phyloP scores from a whole-genome alignment of 2,888 invertebrate genomes.

The Trilocha varians region DNA sequence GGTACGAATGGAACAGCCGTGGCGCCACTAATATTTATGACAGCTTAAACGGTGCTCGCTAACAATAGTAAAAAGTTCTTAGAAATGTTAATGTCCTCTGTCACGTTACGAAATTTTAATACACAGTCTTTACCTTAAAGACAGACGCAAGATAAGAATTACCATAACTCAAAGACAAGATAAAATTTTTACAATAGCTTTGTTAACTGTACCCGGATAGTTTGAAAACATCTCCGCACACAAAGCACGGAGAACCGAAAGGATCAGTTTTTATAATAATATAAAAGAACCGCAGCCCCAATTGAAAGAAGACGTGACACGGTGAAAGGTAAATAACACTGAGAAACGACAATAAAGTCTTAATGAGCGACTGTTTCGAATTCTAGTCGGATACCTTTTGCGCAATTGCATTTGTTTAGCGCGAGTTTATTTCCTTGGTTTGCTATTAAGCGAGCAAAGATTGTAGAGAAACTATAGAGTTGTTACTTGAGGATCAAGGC shows the following conservation, averaged over 20 bases:
- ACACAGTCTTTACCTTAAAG: constrained; percentile 2
- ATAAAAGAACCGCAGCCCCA: constrained; percentile 19
- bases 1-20: no score
- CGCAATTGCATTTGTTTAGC: constrained; percentile 31
- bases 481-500: constrained; percentile 34
- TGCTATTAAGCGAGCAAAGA: constrained; percentile 25
- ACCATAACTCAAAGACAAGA: constrained; percentile 22
- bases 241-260: constrained; percentile 33
- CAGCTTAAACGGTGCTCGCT: neutral
- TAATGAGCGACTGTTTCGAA: constrained; percentile 52
- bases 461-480: constrained; percentile 15
- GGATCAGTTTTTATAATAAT: constrained; percentile 32
- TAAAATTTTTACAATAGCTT: constrained; percentile 21
- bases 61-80: neutral
- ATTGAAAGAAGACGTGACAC: constrained; percentile 20
- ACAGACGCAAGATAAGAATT: constrained; percentile 13
- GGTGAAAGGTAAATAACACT: constrained; percentile 48
- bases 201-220: constrained; percentile 27
- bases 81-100: neutral
- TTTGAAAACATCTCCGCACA: constrained; percentile 41
- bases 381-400: constrained; percentile 33
- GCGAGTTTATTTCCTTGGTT: constrained; percentile 22
- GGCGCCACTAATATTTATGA: constrained; percentile 6
- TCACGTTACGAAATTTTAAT: neutral
- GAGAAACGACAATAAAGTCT: constrained; percentile 47